Percentiles rank a stretch among this genome's conserved stretches.
Conservation (phyloP, 2,888 invertebrate species). For the Drosophila mimica region DNA sequence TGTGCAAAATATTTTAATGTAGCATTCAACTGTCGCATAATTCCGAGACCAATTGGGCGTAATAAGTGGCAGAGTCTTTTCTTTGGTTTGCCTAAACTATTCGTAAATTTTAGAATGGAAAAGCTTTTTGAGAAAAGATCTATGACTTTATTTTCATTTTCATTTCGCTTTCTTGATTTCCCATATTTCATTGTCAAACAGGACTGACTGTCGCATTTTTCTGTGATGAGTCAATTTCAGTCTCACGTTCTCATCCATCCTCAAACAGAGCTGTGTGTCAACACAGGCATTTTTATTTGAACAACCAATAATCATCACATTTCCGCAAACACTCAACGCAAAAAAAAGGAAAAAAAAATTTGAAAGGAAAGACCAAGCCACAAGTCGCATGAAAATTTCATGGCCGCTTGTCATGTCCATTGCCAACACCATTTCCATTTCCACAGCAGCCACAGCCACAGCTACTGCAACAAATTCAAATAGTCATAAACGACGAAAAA, state of each 20-base stretch:
- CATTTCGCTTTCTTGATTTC: background rate
- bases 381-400: slow-evolving; percentile 70
- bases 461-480: slow-evolving; percentile 70
- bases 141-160: background rate
- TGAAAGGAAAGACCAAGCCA: slow-evolving; percentile 15
- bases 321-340: slow-evolving; percentile 68
- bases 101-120: background rate
- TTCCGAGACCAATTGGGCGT: slow-evolving; percentile 45
- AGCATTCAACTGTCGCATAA: slow-evolving; percentile 46
- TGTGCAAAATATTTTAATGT: slow-evolving; percentile 73
- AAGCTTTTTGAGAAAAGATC: background rate
- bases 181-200: slow-evolving; percentile 22
- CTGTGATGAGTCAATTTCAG: slow-evolving; percentile 44
- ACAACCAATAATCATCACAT: slow-evolving; percentile 79
- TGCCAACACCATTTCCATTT: slow-evolving; percentile 24
- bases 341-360: background rate
- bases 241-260: slow-evolving; percentile 19
- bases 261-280: slow-evolving; percentile 52
- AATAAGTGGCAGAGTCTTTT: slow-evolving; percentile 46
- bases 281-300: slow-evolving; percentile 61
- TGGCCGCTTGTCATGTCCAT: slow-evolving; percentile 44
- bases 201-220: slow-evolving; percentile 33
- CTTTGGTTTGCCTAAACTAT: slow-evolving; percentile 5
- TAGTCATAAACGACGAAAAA: slow-evolving; percentile 80
- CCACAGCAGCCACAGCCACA: slow-evolving; percentile 12